Percentiles rank a stretch among this genome's conserved stretches.
Conservation (phyloP, 2,113 vertebrate species). For the Elaphurus davidianus region DNA sequence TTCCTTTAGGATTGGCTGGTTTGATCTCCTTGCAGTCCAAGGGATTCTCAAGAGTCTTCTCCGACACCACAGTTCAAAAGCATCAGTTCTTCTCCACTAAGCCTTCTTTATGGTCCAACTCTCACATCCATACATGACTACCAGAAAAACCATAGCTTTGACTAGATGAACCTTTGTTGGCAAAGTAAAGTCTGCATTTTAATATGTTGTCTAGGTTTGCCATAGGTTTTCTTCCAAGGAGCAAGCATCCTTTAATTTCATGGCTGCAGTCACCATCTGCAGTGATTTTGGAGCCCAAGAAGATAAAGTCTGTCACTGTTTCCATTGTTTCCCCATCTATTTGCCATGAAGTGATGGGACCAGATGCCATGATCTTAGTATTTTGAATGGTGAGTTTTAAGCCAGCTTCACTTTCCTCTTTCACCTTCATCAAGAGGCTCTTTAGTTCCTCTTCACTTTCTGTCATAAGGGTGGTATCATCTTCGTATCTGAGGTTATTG, state of each 20-base stretch:
- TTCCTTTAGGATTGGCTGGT: neutral
- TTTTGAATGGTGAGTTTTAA: neutral
- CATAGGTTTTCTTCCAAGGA: neutral
- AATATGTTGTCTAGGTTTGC: neutral
- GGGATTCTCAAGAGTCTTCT: neutral
- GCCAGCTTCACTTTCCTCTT: neutral
- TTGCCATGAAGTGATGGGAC: neutral
- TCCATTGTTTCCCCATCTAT: neutral
- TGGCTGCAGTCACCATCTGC: neutral
- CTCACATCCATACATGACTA: neutral
- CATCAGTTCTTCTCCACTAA: neutral
- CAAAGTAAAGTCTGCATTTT: neutral
- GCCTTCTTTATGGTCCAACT: neutral
- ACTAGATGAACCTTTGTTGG: neutral
- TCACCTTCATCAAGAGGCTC: neutral
- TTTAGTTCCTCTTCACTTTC: neutral
- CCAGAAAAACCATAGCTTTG: neutral
- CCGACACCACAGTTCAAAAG: neutral
- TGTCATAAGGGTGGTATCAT: neutral
- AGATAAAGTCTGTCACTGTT: neutral
- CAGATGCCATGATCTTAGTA: neutral
- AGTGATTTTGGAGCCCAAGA: neutral
- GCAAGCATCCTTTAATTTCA: neutral
- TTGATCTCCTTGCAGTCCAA: neutral
- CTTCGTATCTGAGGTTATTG: neutral